These are phyloP conservation scores for Crotophaga sulcirostris DNA, from an alignment of 2,113 vertebrate genomes.

Conservation along the genomic window DNA sequence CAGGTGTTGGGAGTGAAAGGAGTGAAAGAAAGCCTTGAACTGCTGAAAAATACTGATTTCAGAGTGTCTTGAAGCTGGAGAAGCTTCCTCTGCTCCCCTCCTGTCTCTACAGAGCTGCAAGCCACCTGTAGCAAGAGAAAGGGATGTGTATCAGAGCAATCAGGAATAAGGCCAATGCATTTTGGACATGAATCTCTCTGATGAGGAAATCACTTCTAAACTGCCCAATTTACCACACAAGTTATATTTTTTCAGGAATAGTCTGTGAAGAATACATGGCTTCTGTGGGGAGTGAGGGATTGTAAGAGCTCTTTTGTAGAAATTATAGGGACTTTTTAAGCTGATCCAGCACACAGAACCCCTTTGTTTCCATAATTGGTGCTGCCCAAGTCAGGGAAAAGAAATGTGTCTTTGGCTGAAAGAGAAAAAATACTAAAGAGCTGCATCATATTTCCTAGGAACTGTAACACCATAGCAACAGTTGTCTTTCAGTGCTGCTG, in stretches of 20 bases:
- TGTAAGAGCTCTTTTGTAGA: neutral
- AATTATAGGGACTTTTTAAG: neutral
- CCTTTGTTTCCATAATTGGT: conserved; percentile 4
- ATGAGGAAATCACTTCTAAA: neutral
- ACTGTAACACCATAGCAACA: conserved; percentile 43
- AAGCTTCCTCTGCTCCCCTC: neutral
- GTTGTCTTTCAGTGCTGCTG: neutral
- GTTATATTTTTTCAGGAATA: neutral
- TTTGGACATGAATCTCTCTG: neutral
- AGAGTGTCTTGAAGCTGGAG: neutral
- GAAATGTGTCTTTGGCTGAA: neutral
- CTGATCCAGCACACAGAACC: neutral
- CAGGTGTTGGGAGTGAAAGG: neutral
- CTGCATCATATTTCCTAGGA: conserved; percentile 22
- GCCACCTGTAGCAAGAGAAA: neutral
- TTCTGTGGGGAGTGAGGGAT: neutral
- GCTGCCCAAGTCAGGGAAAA: neutral
- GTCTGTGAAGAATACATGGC: neutral
- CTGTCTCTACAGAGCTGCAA: neutral
- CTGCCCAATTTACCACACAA: neutral
- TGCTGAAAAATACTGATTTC: neutral
- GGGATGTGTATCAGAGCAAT: neutral
- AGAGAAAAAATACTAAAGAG: neutral
- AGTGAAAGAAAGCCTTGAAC: neutral
- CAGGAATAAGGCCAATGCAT: neutral